Conservation (phyloP, 30 jellyfish, hydroid and myxozoan genomes). For the Cassiopea andromeda region DNA sequence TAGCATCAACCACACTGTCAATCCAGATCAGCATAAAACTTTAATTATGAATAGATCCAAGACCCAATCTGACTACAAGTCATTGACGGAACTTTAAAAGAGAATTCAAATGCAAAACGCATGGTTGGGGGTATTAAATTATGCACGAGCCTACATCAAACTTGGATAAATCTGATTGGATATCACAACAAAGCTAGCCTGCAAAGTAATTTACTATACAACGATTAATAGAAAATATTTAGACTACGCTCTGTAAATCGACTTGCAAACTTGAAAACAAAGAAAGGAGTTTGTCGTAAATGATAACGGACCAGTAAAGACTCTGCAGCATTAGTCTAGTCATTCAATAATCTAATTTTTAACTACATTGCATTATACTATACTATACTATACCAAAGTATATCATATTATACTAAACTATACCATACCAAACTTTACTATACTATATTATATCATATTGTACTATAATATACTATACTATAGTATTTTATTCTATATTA, state of each 20-base stretch:
- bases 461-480: too few species aligned
- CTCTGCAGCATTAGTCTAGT: too few species aligned
- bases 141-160: not conserved
- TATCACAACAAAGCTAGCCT: not conserved
- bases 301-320: not conserved
- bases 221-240: not conserved
- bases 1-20: not conserved
- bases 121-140: not conserved
- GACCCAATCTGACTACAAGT: not conserved
- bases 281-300: not conserved
- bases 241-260: not conserved
- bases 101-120: not conserved
- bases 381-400: too few species aligned
- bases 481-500: too few species aligned
- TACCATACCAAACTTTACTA: too few species aligned
- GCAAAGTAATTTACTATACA: not conserved
- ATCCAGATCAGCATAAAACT: not conserved
- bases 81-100: not conserved
- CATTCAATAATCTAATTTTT: too few species aligned
- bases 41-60: not conserved
- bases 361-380: too few species aligned
- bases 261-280: not conserved
- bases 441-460: too few species aligned
- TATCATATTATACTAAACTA: too few species aligned
- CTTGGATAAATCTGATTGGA: not conserved